Conservation (phyloP, 2,113 vertebrate genomes). For the Malurus alboscapulatus region DNA sequence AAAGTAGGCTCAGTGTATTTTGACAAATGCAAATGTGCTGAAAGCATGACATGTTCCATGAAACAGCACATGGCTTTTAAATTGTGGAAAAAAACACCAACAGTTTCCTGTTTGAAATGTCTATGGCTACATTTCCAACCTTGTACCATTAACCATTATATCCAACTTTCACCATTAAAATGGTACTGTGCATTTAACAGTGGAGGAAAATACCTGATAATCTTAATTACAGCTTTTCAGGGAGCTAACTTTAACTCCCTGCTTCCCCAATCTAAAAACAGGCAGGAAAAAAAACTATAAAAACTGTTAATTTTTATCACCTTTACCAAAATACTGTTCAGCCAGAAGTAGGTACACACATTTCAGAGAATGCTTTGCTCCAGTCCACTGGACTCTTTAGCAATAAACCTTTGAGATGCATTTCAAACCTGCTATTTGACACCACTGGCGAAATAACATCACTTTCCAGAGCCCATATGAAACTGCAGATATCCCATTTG, state of each 20-base stretch:
- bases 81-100: background rate
- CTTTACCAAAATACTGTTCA: background rate
- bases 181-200: background rate
- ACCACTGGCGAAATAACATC: background rate
- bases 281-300: background rate
- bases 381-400: background rate
- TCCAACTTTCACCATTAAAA: background rate
- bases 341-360: rapidly evolving
- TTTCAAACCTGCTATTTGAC: background rate
- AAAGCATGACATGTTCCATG: rapidly evolving
- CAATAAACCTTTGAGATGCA: background rate
- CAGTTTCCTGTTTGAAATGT: background rate
- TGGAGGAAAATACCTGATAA: background rate
- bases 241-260: background rate
- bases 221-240: background rate
- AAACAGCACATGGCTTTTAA: background rate
- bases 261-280: background rate
- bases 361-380: background rate
- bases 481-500: background rate
- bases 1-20: background rate
- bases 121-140: background rate
- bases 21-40: background rate
- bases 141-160: background rate
- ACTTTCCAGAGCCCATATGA: background rate
- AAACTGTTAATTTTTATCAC: background rate